Percentiles rank a stretch among this genome's conserved stretches.
phyloP scores from a whole-genome alignment of 2,888 invertebrate species.

The Chymomyza amoena region DNA sequence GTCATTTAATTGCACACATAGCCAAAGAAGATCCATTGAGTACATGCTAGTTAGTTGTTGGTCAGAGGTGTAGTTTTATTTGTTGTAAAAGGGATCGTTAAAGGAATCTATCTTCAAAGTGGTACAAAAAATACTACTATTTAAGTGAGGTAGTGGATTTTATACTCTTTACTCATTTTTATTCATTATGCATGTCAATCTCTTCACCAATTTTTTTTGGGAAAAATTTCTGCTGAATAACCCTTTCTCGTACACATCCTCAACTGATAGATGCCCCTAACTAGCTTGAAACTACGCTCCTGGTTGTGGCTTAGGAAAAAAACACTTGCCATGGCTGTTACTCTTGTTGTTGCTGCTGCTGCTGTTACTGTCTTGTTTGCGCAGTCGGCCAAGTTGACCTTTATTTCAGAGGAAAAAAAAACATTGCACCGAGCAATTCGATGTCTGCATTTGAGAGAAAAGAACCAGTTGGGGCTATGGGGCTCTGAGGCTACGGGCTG shows the following conservation, averaged over 20 bases:
- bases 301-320: conserved; percentile 26
- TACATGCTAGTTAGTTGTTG: not conserved
- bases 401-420: conserved; percentile 50
- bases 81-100: no score
- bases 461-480: conserved; percentile 59
- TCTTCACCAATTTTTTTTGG: no score
- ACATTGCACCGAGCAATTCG: conserved; percentile 11
- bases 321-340: conserved; percentile 50
- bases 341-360: conserved; percentile 28
- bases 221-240: no score
- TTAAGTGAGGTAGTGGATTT: no score
- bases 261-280: no score
- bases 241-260: no score
- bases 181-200: no score
- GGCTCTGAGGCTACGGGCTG: conserved; percentile 14
- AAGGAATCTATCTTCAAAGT: no score
- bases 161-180: no score
- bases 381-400: conserved; percentile 45
- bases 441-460: conserved; percentile 60
- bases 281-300: no score
- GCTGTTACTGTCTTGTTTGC: conserved; percentile 40
- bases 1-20: conserved; percentile 38
- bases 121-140: no score
- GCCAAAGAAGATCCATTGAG: conserved; percentile 12
- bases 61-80: not conserved